Percentiles rank a stretch among this genome's conserved stretches.
These are phyloP conservation scores for Acrocephalus kingi DNA, from an alignment of 2,113 vertebrate genomes.

Conservation along the genomic window DNA sequence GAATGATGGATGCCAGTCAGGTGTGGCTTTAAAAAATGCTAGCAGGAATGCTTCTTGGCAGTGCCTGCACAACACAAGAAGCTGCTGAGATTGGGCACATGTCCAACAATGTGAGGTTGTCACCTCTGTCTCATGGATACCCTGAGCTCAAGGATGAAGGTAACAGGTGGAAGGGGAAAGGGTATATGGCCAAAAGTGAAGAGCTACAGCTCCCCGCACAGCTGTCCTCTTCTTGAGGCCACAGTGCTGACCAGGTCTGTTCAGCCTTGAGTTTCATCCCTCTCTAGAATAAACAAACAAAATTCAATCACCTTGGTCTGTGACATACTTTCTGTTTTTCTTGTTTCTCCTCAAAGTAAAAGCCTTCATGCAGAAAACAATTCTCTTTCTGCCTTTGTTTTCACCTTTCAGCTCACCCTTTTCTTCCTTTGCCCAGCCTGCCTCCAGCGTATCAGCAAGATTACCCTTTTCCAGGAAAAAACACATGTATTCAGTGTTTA, in stretches of 20 bases:
- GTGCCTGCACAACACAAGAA: neutral
- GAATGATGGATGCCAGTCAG: neutral
- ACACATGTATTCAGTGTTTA: neutral
- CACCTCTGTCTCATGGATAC: neutral
- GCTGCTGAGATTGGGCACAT: neutral
- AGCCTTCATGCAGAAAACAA: neutral
- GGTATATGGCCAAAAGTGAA: neutral
- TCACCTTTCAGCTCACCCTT: neutral
- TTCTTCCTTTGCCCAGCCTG: neutral
- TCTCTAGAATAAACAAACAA: neutral
- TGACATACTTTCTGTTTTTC: slow-evolving; percentile 33
- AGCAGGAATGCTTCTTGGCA: neutral
- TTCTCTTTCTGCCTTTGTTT: neutral
- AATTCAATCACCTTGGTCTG: neutral
- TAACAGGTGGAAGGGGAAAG: neutral
- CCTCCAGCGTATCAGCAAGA: neutral
- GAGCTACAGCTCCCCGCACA: neutral
- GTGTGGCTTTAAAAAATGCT: neutral
- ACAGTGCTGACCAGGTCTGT: neutral
- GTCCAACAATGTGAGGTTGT: neutral
- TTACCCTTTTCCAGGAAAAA: neutral
- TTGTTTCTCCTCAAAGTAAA: neutral
- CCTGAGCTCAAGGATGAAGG: neutral
- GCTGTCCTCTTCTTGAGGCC: neutral
- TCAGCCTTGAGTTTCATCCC: neutral